Evolutionary conservation across 2,797 vertebrate genomes (phyloP).

Genomic region (Rhabdomys pumilio): DNA sequence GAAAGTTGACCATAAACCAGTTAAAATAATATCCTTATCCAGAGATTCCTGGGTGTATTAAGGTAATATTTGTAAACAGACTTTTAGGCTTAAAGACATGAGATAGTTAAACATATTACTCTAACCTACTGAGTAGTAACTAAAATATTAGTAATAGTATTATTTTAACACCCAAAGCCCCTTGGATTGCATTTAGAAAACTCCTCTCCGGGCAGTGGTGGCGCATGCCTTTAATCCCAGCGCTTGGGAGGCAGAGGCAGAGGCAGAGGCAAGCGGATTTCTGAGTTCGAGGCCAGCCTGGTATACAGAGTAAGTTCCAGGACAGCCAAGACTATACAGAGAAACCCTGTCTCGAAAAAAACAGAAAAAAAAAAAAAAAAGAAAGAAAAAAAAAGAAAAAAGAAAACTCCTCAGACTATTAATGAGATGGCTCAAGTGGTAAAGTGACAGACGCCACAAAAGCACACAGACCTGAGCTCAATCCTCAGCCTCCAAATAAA

Average conservation of each 20-base stretch:
- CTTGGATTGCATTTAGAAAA: background rate
- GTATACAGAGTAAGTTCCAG: too few species aligned
- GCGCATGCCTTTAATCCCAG: too few species aligned
- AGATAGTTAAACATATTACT: slow-evolving; percentile 16
- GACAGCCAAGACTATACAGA: too few species aligned
- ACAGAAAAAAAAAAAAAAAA: too few species aligned
- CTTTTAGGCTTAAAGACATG: slow-evolving; percentile 22
- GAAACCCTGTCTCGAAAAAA: too few species aligned
- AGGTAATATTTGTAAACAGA: slow-evolving; percentile 59
- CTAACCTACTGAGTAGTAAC: slow-evolving; percentile 31
- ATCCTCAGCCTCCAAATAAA: background rate
- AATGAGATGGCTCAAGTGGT: background rate
- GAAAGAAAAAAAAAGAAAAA: too few species aligned
- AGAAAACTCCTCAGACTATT: background rate
- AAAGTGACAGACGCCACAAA: background rate
- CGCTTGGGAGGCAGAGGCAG: too few species aligned
- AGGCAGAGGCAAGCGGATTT: too few species aligned
- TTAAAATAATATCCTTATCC: slow-evolving; percentile 36
- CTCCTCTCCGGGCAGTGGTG: too few species aligned
- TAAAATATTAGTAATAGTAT: slow-evolving; percentile 43
- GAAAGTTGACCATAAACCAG: slow-evolving; percentile 23
- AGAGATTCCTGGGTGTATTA: background rate
- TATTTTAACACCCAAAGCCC: background rate
- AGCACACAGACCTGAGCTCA: background rate
- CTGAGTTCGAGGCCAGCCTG: too few species aligned